Conservation (phyloP, 1,140 invertebrate species). For the Zophobas atratus region DNA sequence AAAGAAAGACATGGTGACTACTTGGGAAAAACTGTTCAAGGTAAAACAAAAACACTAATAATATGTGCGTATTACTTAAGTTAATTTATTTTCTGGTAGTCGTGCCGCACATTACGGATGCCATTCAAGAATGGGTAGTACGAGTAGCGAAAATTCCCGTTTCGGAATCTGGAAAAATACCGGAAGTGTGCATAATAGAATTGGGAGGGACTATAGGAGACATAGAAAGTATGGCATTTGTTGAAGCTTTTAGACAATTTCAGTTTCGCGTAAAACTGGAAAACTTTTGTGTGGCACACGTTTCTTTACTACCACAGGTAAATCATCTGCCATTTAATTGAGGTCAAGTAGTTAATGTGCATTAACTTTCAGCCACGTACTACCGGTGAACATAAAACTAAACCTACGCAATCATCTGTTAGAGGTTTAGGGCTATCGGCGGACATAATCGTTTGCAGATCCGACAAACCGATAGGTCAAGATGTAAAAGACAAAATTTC, state of each 20-base stretch:
- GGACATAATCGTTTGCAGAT: constrained; percentile 96
- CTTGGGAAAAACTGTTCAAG: constrained; percentile 99
- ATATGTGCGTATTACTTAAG: too few species aligned
- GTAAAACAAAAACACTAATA: constrained; percentile 67
- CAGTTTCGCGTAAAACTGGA: constrained; percentile 93
- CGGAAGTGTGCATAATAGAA: constrained; percentile 93
- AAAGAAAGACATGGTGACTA: constrained; percentile 96
- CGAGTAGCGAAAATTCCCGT: constrained; percentile 92
- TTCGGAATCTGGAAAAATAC: constrained; percentile 79
- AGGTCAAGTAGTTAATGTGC: not conserved
- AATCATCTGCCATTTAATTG: constrained; percentile 20
- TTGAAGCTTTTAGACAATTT: constrained; percentile 98
- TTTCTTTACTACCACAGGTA: constrained; percentile 94
- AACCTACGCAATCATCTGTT: constrained; percentile 97
- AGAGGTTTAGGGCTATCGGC: constrained; percentile 94
- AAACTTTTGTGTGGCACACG: constrained; percentile 97
- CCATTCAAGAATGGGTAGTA: constrained; percentile 98
- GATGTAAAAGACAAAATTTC: constrained; percentile 95
- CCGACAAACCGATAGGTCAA: constrained; percentile 86
- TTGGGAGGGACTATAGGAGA: constrained; percentile 99
- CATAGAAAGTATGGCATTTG: constrained; percentile 99
- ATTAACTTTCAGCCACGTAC: constrained; percentile 59
- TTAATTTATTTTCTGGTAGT: constrained; percentile 74
- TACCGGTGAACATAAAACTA: constrained; percentile 98
- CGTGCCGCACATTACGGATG: constrained; percentile 99